phyloP scores from a whole-genome alignment of 1,140 invertebrate genomes.

The Euglossa dilemma region DNA sequence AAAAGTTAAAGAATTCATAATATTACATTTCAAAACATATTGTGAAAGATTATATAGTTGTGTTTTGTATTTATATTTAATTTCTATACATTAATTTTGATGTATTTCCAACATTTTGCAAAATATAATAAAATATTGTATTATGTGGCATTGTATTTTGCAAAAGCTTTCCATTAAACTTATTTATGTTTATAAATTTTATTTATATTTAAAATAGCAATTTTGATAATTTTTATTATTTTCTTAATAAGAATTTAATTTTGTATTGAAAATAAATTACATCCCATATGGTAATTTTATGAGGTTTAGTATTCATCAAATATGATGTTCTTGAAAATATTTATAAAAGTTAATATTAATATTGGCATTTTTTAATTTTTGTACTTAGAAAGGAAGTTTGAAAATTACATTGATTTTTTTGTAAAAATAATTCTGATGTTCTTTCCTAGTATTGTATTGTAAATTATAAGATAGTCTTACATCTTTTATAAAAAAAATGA shows the following conservation, averaged over 20 bases:
- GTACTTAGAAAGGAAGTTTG: not conserved
- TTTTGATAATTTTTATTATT: not conserved
- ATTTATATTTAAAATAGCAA: not conserved
- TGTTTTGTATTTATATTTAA: not conserved
- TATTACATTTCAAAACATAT: conserved; percentile 29
- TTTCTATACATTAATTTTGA: not conserved
- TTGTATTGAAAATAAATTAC: not conserved
- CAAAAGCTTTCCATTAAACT: not conserved
- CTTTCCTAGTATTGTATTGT: not conserved
- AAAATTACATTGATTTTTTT: not conserved
- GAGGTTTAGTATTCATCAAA: not conserved
- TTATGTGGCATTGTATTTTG: not conserved
- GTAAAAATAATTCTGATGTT: not conserved
- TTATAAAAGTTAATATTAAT: not conserved
- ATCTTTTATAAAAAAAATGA: not conserved
- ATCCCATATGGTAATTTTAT: not conserved
- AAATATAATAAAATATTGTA: not conserved
- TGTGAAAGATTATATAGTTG: not conserved
- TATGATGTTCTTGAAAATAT: not conserved
- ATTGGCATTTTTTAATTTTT: not conserved
- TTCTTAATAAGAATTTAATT: not conserved
- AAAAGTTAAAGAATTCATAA: not conserved
- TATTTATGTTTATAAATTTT: not conserved
- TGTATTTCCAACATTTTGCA: not conserved
- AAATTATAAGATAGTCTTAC: not conserved